Evolutionary conservation across 2,113 vertebrate genomes (phyloP).

Genomic region (Hyaena hyaena): DNA sequence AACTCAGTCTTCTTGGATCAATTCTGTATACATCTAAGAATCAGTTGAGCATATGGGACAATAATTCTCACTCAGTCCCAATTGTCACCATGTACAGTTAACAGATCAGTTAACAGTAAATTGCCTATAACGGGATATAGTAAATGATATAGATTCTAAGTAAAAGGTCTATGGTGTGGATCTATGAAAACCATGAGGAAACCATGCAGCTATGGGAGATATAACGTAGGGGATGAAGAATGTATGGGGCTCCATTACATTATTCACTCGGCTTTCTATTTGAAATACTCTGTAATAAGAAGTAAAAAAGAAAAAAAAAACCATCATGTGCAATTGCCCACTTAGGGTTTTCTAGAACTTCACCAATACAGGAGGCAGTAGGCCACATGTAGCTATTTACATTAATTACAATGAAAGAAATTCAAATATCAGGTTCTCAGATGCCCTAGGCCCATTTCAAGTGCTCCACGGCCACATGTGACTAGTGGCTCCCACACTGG

Average conservation of each 20-base stretch:
- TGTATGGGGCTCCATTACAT: rapidly evolving
- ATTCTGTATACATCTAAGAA: background rate
- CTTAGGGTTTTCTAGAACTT: background rate
- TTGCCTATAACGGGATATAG: background rate
- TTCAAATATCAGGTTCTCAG: background rate
- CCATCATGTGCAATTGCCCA: background rate
- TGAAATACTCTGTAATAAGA: background rate
- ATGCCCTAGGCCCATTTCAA: background rate
- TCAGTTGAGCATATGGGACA: background rate
- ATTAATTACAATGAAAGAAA: background rate
- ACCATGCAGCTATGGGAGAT: rapidly evolving
- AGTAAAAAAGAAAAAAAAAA: background rate
- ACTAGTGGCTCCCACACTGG: background rate
- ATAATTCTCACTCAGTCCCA: background rate
- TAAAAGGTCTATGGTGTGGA: background rate
- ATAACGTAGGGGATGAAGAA: rapidly evolving
- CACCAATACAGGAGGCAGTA: background rate
- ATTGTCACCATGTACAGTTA: background rate
- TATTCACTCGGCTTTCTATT: background rate
- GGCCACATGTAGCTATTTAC: background rate
- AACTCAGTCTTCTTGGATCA: background rate
- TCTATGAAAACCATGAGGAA: background rate
- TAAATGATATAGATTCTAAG: background rate
- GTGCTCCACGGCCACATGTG: background rate
- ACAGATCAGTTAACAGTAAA: background rate